These are phyloP conservation scores for Danaus plexippus DNA, from an alignment of 1,140 invertebrate species.

Conservation along the genomic window DNA sequence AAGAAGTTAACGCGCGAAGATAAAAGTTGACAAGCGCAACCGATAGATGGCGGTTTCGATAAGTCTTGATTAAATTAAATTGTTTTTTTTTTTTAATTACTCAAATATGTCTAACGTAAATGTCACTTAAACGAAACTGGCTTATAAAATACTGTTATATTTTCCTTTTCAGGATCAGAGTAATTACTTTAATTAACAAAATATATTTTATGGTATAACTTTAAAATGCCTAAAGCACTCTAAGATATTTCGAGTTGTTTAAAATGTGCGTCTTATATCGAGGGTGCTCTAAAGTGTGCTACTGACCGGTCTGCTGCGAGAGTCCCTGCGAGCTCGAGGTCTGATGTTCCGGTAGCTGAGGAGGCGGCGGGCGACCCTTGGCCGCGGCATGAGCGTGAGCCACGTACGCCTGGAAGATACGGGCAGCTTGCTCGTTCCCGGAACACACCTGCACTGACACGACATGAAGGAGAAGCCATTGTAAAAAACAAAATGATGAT, in stretches of 20 bases:
- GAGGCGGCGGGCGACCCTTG: slow-evolving; percentile 46
- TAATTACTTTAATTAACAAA: too few relatives aligned
- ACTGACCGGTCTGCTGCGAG: slow-evolving; percentile 21
- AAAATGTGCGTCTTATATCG: neutral
- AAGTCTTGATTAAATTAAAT: too few relatives aligned
- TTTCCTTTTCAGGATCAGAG: too few relatives aligned
- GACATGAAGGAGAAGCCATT: too few relatives aligned
- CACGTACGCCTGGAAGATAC: slow-evolving; percentile 53
- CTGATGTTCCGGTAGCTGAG: slow-evolving; percentile 52
- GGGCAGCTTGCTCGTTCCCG: slow-evolving; percentile 39
- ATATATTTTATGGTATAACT: too few relatives aligned
- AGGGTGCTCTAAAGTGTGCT: neutral
- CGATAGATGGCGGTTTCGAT: slow-evolving; percentile 31
- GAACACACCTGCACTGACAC: slow-evolving; percentile 37
- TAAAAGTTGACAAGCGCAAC: slow-evolving; percentile 6
- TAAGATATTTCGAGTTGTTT: too few relatives aligned
- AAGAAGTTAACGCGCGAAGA: slow-evolving; percentile 40
- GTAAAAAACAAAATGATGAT: too few relatives aligned
- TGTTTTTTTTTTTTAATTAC: too few relatives aligned
- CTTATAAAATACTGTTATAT: too few relatives aligned
- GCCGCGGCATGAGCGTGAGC: slow-evolving; percentile 47
- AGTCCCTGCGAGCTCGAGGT: slow-evolving; percentile 18
- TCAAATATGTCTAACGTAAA: too few relatives aligned
- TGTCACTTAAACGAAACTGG: too few relatives aligned
- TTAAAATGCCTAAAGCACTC: too few relatives aligned